Evolutionary conservation across 37 sponge, comb jelly and placozoan species (phyloP), one percentile per base, ranked within the genome.

Genomic region (Petrosia ficiformis): DNA sequence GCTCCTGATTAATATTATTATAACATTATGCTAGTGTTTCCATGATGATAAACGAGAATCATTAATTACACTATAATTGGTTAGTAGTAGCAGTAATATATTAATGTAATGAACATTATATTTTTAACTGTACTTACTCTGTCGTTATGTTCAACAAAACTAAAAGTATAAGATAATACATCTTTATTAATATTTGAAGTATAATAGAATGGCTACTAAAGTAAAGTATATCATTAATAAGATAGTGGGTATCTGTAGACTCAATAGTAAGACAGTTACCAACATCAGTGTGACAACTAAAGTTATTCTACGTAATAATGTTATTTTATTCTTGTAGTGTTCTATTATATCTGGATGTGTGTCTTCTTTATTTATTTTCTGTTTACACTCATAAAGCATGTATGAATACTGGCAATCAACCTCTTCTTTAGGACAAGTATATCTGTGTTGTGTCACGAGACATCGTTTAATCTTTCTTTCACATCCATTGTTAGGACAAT

Each of bases 181-280:
- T n/a, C n/a, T n/a, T n/a, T n/a, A n/a, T n/a, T n/a, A n/a, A n/a
- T n/a, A n/a, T n/a, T n/a, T n/a, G n/a, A n/a, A n/a, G n/a, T n/a
- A n/a, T n/a, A n/a, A n/a, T n/a, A n/a, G n/a, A n/a, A 10, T 25
- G n/a, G 26, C 40, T 54, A 31, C 52, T 38, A 26, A 71, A 41
- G 52, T 71, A 71, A 25, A 71, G 72, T 10, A 4, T 42, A 22
- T 71, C 72, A 71, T 71, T 54, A 29, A 44, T 38, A 25, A 71
- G 52, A 44, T 42, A 71, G 54, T 42, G 43, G 21, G 52, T 42
- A 44, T 71, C 43, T 6, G 4, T 42, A 4, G 3, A 5, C n/a
- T n/a, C n/a, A n/a, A n/a, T n/a, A n/a, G n/a, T n/a, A n/a, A 26
- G 52, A 39, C 43, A 4, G n/a, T 71, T 19, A 30, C 21, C 26